These are phyloP conservation scores for Cebidichthys violaceus DNA, from an alignment of 2,113 vertebrate genomes.

Conservation along the genomic window DNA sequence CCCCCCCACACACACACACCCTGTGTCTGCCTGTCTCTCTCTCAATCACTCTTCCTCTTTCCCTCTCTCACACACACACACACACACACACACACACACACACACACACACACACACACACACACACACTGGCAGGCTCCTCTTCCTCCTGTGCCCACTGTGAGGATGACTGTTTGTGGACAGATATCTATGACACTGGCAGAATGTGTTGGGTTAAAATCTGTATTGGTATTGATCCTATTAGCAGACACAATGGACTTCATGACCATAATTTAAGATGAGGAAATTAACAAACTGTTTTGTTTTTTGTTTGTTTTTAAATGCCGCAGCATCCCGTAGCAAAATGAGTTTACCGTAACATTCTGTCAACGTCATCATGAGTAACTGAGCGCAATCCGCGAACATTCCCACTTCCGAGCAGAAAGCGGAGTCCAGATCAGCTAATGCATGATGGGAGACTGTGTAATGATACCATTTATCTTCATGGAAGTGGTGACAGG, in stretches of 20 bases:
- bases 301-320: conserved; percentile 11
- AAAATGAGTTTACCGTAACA: conserved; percentile 42
- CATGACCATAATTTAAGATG: conserved; percentile 44
- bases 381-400: conserved; percentile 37
- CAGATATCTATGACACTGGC: conserved; percentile 74
- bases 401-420: conserved; percentile 51
- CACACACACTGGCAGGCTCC: conserved; percentile 66
- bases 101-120: conserved; percentile 54
- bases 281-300: conserved; percentile 50
- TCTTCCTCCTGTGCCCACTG: conserved; percentile 64
- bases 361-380: conserved; percentile 44
- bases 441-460: conserved; percentile 72
- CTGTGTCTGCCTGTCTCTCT: conserved; percentile 61
- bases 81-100: conserved; percentile 62
- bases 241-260: conserved; percentile 45
- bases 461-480: conserved; percentile 82
- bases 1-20: conserved; percentile 47
- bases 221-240: conserved; percentile 63
- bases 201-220: conserved; percentile 54
- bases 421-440: conserved; percentile 70
- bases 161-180: conserved; percentile 71
- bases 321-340: conserved; percentile 1
- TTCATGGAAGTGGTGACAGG: conserved; percentile 80
- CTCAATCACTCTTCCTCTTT: conserved; percentile 60
- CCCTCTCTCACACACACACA: conserved; percentile 53